phyloP scores from a whole-genome alignment of 1,140 invertebrate species.

The Drusus annulatus region DNA sequence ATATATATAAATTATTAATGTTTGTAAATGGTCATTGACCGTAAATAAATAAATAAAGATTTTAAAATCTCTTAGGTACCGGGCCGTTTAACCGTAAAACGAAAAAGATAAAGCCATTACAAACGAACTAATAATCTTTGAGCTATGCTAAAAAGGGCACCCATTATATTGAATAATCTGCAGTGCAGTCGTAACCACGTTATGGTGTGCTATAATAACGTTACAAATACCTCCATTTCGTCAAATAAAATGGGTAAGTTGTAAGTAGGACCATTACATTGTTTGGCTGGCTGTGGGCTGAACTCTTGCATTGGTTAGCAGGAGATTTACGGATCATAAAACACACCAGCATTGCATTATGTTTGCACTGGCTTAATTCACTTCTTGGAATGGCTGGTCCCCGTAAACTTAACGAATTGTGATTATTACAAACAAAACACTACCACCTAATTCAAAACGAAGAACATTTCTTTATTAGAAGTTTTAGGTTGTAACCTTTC shows the following conservation, averaged over 20 bases:
- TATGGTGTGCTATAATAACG: background rate
- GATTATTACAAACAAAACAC: background rate
- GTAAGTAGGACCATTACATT: slow-evolving; percentile 38
- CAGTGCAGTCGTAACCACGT: background rate
- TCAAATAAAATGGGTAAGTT: background rate
- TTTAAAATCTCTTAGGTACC: no score
- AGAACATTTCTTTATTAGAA: background rate
- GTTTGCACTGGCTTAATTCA: slow-evolving; percentile 54
- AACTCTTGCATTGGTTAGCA: slow-evolving; percentile 48
- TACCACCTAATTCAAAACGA: background rate
- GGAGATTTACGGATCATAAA: slow-evolving; percentile 57
- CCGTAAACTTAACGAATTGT: background rate
- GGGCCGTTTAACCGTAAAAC: no score
- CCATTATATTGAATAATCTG: no score
- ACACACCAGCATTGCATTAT: slow-evolving; percentile 43
- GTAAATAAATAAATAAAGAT: no score
- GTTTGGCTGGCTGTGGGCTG: slow-evolving; percentile 33
- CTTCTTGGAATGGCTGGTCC: slow-evolving; percentile 52
- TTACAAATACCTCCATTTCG: no score
- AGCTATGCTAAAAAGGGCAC: no score
- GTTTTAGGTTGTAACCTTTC: background rate
- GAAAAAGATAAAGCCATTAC: no score
- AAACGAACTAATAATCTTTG: no score
- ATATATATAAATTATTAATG: no score
- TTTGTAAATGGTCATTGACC: no score